A percentile compares a stretch with the other conserved stretches of the same genome.
These are phyloP conservation scores for Portunus trituberculatus DNA, from an alignment of 1,140 invertebrate species.

Conservation along the genomic window DNA sequence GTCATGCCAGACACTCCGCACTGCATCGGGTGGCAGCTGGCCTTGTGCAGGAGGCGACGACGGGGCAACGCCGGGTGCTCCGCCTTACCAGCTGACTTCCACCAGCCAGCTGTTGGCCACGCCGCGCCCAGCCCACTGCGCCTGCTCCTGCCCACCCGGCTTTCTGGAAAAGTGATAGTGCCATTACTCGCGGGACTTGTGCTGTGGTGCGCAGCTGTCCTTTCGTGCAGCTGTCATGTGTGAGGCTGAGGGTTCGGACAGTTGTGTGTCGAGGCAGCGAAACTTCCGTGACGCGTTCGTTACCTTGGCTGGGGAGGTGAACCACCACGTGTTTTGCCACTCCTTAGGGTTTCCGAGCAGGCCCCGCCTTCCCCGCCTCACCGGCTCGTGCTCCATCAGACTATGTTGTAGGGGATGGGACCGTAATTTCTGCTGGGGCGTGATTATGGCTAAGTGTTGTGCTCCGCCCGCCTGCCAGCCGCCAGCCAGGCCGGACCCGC, in stretches of 20 bases:
- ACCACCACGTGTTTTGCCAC: conserved; percentile 31
- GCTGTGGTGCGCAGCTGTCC: conserved; percentile 33
- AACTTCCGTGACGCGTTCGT: neutral
- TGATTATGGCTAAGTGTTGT: conserved; percentile 40
- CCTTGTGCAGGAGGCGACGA: conserved; percentile 46
- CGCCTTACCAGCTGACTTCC: conserved; percentile 27
- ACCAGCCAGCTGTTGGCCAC: conserved; percentile 60
- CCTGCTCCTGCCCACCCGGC: conserved; percentile 53
- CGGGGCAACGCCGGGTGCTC: conserved; percentile 42
- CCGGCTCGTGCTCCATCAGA: neutral
- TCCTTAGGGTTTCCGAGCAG: conserved; percentile 17
- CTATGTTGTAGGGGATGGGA: neutral
- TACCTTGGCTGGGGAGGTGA: neutral
- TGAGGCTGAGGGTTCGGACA: neutral
- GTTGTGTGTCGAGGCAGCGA: neutral
- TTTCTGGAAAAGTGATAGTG: conserved; percentile 54
- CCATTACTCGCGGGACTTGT: conserved; percentile 32
- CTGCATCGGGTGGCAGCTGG: conserved; percentile 23
- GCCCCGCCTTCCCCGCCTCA: conserved; percentile 31
- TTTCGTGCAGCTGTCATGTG: conserved; percentile 30
- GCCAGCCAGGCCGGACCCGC: conserved; percentile 48
- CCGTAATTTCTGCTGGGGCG: conserved; percentile 21
- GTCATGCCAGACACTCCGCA: neutral
- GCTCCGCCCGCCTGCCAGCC: conserved; percentile 29
- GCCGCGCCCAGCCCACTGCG: conserved; percentile 56